phyloP scores from a whole-genome alignment of 2,888 invertebrate species.

The Pseudanteris insignis region DNA sequence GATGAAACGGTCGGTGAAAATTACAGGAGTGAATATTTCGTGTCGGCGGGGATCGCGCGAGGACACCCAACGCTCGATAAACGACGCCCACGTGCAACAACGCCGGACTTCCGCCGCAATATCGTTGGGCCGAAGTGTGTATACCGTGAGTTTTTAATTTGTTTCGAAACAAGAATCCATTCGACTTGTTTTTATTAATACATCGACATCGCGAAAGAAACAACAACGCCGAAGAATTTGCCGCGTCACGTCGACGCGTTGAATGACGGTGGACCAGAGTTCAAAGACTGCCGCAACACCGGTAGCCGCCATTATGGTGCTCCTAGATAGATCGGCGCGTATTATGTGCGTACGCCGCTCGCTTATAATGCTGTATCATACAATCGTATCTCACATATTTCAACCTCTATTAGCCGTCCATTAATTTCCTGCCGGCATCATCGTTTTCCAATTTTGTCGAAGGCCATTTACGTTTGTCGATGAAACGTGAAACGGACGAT shows the following conservation, averaged over 20 bases:
- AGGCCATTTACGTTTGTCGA: no score
- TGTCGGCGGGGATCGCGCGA: no score
- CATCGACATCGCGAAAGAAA: conserved; percentile 29
- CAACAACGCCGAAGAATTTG: conserved; percentile 38
- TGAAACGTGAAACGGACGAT: no score
- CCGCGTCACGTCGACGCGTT: conserved; percentile 39
- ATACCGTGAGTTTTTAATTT: conserved; percentile 25
- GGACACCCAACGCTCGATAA: no score
- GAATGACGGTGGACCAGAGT: conserved; percentile 44
- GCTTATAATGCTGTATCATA: conserved; percentile 22
- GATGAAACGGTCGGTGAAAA: no score
- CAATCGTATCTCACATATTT: conserved; percentile 9
- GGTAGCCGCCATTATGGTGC: conserved; percentile 50
- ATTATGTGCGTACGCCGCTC: conserved; percentile 8
- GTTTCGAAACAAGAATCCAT: conserved; percentile 38
- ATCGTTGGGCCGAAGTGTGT: conserved; percentile 6
- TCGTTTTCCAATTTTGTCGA: no score
- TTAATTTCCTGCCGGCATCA: not conserved
- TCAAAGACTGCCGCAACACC: conserved; percentile 55
- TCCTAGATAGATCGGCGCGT: conserved; percentile 28
- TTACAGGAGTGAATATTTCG: no score
- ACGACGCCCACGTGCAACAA: conserved; percentile 1
- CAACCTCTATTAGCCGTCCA: conserved; percentile 3
- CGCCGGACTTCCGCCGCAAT: conserved; percentile 31
- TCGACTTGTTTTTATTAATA: conserved; percentile 30